These are phyloP conservation scores for Anser cygnoides DNA, from an alignment of 2,113 vertebrate species.

Conservation along the genomic window DNA sequence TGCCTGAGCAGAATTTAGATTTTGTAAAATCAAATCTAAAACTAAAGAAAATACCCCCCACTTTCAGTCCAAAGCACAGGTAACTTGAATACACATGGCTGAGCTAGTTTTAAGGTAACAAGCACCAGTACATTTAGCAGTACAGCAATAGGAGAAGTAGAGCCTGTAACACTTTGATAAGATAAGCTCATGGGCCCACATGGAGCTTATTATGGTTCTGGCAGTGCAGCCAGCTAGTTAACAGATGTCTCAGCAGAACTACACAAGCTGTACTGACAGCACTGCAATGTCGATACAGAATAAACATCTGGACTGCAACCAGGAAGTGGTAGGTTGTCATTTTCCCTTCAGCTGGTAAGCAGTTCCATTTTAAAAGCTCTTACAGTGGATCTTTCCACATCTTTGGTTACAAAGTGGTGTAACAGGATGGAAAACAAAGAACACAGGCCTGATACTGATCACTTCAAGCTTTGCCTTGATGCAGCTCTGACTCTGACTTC, in stretches of 20 bases:
- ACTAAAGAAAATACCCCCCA: background rate
- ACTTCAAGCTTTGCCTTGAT: background rate
- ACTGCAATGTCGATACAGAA: background rate
- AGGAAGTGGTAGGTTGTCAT: background rate
- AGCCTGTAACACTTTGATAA: background rate
- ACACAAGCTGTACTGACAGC: background rate
- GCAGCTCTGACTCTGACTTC: background rate
- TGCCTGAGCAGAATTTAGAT: background rate
- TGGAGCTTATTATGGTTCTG: background rate
- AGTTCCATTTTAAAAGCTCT: background rate
- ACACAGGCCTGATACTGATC: background rate
- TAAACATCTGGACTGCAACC: background rate
- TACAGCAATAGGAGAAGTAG: background rate
- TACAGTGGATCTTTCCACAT: background rate
- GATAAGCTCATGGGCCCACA: background rate
- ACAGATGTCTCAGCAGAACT: background rate
- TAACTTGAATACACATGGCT: background rate
- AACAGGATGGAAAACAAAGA: background rate
- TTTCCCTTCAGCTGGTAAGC: background rate
- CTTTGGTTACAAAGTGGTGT: background rate
- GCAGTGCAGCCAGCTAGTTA: background rate
- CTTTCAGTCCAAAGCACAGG: background rate
- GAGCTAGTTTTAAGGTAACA: background rate
- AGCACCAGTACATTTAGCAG: background rate
- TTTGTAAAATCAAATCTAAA: background rate